A percentile compares a stretch with the other conserved stretches of the same genome.
phyloP scores from a whole-genome alignment of 2,888 invertebrate genomes.

The Sphaerophoria taeniata region DNA sequence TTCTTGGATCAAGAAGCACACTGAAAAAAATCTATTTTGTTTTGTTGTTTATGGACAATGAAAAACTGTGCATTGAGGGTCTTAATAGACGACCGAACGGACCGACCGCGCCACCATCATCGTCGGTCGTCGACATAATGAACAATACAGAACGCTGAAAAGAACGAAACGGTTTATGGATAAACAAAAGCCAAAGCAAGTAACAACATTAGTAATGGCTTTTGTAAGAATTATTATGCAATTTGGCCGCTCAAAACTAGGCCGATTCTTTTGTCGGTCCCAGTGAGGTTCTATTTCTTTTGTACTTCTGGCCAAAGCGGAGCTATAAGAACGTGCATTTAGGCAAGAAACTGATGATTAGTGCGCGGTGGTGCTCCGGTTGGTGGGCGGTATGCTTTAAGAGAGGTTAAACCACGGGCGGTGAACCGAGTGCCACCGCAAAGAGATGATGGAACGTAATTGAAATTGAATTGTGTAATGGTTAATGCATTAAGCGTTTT shows the following conservation, averaged over 20 bases:
- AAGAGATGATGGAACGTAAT: conserved; percentile 57
- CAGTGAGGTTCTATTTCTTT: neutral
- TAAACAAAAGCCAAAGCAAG: conserved; percentile 59
- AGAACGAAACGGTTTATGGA: conserved; percentile 3
- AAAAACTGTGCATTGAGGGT: conserved; percentile 20
- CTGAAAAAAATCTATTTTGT: conserved; percentile 43
- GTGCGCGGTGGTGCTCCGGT: conserved; percentile 16
- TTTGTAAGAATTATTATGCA: conserved; percentile 74
- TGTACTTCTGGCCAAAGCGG: conserved; percentile 6
- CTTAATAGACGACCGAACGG: neutral
- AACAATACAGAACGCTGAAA: conserved; percentile 52
- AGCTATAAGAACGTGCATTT: conserved; percentile 65
- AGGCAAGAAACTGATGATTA: conserved; percentile 45
- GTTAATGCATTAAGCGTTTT: conserved; percentile 59
- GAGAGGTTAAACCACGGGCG: conserved; percentile 55
- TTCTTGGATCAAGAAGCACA: conserved; percentile 20
- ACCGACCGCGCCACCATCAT: neutral
- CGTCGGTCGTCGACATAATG: conserved; percentile 21
- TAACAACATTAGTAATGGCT: conserved; percentile 70
- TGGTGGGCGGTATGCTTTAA: conserved; percentile 34
- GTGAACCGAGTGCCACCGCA: conserved; percentile 27
- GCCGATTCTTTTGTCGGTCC: conserved; percentile 74
- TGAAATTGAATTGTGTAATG: conserved; percentile 71
- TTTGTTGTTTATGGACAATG: conserved; percentile 48
- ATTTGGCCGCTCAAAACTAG: conserved; percentile 70